Percentiles rank a stretch among this genome's conserved stretches.
phyloP scores from a whole-genome alignment of 2,888 invertebrate species.

The Entomobrya proxima region DNA sequence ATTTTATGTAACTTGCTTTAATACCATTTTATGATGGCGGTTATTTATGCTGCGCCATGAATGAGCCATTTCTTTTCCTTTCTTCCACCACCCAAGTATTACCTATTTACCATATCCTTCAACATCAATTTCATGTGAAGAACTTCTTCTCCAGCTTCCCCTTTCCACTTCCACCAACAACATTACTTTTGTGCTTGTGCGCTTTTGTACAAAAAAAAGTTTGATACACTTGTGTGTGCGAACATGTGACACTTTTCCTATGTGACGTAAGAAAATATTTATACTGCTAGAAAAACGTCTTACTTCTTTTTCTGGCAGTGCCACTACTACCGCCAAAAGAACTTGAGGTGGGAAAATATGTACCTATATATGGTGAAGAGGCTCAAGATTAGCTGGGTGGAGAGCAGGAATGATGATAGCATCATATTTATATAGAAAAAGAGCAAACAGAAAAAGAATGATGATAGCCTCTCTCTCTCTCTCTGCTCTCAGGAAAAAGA shows the following conservation, averaged over 20 bases:
- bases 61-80: constrained; percentile 26
- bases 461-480: background rate
- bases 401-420: constrained; percentile 20
- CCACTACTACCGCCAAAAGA: background rate
- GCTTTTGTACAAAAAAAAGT: background rate
- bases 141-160: background rate
- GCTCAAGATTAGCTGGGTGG: constrained; percentile 39
- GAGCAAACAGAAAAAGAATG: constrained; percentile 26
- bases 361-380: background rate
- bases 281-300: background rate
- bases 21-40: constrained; percentile 19
- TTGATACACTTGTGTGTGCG: background rate
- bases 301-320: background rate
- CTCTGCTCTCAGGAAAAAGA: background rate
- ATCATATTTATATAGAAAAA: constrained; percentile 15
- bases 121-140: constrained; percentile 56
- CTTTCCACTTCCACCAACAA: background rate
- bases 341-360: background rate
- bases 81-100: background rate
- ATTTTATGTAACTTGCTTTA: constrained; percentile 17
- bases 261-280: constrained; percentile 29
- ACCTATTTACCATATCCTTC: constrained; percentile 63
- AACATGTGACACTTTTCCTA: constrained; percentile 34
- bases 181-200: background rate
- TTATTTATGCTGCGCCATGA: constrained; percentile 57